Evolutionary conservation across 1,140 invertebrate genomes (phyloP), one percentile per base, ranked within the genome.

Genomic region (Drosophila albomicans): DNA sequence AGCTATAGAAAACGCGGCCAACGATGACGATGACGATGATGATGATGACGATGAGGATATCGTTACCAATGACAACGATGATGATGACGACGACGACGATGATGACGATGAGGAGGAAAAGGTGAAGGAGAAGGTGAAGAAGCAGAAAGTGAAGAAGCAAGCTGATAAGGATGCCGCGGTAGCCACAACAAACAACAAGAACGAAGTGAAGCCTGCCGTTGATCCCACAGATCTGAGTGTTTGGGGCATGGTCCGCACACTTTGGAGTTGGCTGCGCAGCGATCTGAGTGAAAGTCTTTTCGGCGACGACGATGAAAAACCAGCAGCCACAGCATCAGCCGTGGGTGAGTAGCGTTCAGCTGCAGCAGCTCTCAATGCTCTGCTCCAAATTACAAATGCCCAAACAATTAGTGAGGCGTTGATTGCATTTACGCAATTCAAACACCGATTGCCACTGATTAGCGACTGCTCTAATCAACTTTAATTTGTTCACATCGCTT

Each of bases 241-340:
- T 59, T 92, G 91, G 91, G 84, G 91, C 63, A 89, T 92, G 65
- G 91, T 92, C 13, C 81, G 87, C 3, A 71, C 82, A 45, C 58
- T 92, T 3, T 92, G 84, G 84, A 69, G 75, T 63, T 92, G 91
- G 91, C 69, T 92, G 35, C 82, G 84, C 73, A 88, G 78, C 49
- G 91, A 92, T 75, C 64, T 92, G 20, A 81, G 91, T 82, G 91
- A 91, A 91, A 92, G 91, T 82, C 75, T 92, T 1, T 91, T 92
- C 5, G 90, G 69, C 32, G 90, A 89, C 61, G 84, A 87, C 15
- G 71, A 82, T 57, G 74, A 81, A 20, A 89, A 90, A 52, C 85
- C 82, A 35, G 51, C 82, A 35, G 51, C 73, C 54, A 69, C 66
- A 49, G 61, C 64, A 64, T 38, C 75, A 45, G 76, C 81, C 5